Conservation (phyloP, 2,797 vertebrate genomes). For the Rhincodon typus region DNA sequence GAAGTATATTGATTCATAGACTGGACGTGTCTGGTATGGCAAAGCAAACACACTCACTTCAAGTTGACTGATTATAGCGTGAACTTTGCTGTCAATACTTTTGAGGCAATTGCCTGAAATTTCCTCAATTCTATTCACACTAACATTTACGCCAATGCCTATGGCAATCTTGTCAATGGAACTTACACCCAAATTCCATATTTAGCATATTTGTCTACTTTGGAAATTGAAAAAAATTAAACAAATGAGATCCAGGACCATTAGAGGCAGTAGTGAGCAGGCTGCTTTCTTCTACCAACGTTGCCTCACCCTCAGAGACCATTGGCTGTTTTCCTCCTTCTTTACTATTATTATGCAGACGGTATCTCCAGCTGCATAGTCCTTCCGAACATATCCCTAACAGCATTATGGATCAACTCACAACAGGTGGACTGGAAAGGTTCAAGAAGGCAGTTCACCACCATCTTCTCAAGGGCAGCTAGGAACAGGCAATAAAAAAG, state of each 20-base stretch:
- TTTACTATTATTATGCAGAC: not conserved
- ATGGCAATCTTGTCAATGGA: not conserved
- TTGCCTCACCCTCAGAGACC: not conserved
- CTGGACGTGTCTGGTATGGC: not conserved
- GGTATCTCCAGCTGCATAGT: not conserved
- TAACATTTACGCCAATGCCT: not conserved
- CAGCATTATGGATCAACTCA: too few species aligned
- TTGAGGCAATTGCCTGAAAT: not conserved
- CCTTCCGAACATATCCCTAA: not conserved
- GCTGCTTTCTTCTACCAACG: not conserved
- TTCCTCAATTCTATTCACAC: not conserved
- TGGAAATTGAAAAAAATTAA: not conserved
- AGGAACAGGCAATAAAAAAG: too few species aligned
- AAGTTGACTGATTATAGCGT: not conserved
- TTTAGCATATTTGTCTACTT: not conserved
- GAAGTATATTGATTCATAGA: not conserved
- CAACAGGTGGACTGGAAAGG: too few species aligned
- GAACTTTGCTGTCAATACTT: not conserved
- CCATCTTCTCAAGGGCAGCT: too few species aligned
- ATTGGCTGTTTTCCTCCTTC: not conserved
- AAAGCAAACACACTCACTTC: not conserved
- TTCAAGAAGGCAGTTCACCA: too few species aligned
- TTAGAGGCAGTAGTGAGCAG: not conserved
- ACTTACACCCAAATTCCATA: not conserved
- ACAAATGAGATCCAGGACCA: not conserved